phyloP scores from a whole-genome alignment of 2,797 vertebrate genomes.

The Ctenochaetus hawaiiensis region DNA sequence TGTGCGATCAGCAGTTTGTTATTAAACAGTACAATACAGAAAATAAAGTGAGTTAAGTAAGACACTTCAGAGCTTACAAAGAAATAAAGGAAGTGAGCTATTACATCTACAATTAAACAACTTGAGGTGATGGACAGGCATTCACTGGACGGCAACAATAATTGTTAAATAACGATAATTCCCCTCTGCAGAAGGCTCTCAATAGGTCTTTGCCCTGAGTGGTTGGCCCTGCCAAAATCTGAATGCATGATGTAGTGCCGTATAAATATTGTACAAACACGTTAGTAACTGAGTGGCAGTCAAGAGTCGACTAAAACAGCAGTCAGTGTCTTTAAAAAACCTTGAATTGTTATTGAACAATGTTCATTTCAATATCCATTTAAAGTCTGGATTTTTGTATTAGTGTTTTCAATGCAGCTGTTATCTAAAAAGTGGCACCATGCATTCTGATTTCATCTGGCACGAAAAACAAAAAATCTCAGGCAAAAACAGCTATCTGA shows the following conservation, averaged over 20 bases:
- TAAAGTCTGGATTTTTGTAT: slow-evolving; percentile 13
- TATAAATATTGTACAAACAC: slow-evolving; percentile 9
- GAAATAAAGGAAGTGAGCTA: slow-evolving; percentile 46
- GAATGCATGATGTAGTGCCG: slow-evolving; percentile 26
- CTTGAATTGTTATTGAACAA: neutral
- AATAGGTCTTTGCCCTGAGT: slow-evolving; percentile 24
- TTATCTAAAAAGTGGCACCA: slow-evolving; percentile 17
- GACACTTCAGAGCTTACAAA: slow-evolving; percentile 52
- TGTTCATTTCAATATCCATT: neutral
- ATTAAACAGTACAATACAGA: slow-evolving; percentile 66
- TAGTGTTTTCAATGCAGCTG: neutral
- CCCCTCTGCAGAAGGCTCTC: slow-evolving; percentile 24
- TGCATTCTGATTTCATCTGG: slow-evolving; percentile 45
- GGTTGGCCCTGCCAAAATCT: slow-evolving; percentile 8
- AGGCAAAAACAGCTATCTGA: slow-evolving; percentile 19
- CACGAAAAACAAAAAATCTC: neutral
- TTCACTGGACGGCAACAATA: slow-evolving; percentile 56
- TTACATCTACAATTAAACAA: slow-evolving; percentile 44
- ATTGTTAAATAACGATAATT: slow-evolving; percentile 17
- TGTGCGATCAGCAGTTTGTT: slow-evolving; percentile 50
- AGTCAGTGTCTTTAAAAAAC: neutral
- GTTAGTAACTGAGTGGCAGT: slow-evolving; percentile 15
- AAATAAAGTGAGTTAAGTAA: slow-evolving; percentile 48
- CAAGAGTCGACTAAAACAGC: neutral
- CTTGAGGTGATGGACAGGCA: slow-evolving; percentile 27